phyloP scores from a whole-genome alignment of 2,113 vertebrate genomes.

The Ginglymostoma cirratum region DNA sequence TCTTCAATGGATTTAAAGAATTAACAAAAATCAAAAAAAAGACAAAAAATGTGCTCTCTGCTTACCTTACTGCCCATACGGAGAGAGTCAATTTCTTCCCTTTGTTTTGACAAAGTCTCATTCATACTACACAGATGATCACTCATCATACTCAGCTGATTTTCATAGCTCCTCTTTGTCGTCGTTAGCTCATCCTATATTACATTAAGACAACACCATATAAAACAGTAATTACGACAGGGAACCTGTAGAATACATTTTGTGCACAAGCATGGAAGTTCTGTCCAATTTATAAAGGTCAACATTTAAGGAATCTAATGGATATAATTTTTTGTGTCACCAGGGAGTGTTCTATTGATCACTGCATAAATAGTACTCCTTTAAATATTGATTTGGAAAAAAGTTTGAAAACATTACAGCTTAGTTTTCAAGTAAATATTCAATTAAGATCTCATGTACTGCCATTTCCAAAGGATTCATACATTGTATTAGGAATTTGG shows the following conservation, averaged over 20 bases:
- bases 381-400: not conserved
- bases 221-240: not conserved
- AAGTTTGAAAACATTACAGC: not conserved
- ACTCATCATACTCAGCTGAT: constrained; percentile 99
- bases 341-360: not conserved
- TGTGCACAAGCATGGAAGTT: not conserved
- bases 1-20: not conserved
- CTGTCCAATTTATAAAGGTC: not conserved
- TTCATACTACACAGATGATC: constrained; percentile 98
- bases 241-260: not conserved
- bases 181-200: constrained; percentile 85
- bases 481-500: not conserved
- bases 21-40: not conserved
- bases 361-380: not conserved
- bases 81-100: constrained; percentile 89
- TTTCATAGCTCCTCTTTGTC: constrained; percentile 93
- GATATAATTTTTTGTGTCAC: not conserved
- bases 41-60: not conserved
- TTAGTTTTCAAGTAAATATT: not conserved
- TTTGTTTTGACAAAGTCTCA: constrained; percentile 89
- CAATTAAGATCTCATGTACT: not conserved
- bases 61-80: constrained; percentile 84
- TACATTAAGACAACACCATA: not conserved
- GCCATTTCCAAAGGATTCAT: not conserved
- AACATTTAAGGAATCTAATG: not conserved